Evolutionary conservation across 35 echinoderm and acorn worm species (phyloP).

Genomic region (Holothuria glaberrima): DNA sequence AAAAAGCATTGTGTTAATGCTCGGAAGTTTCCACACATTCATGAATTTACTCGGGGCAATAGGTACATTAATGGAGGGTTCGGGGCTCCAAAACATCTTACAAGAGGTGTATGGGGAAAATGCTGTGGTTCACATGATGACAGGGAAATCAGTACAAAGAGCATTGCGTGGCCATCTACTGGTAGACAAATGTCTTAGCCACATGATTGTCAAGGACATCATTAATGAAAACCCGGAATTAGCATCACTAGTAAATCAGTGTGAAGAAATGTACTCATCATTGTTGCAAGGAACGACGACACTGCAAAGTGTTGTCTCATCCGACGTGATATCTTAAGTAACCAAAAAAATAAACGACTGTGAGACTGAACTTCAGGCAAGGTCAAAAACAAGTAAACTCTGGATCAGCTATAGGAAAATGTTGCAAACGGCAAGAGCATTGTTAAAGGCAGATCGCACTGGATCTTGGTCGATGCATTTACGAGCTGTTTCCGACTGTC

Average conservation of each 20-base stretch:
- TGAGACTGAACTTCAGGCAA: slow-evolving; percentile 23
- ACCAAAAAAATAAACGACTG: slow-evolving; percentile 12
- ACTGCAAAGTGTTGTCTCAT: too few relatives aligned
- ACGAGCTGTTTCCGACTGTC: slow-evolving; percentile 34
- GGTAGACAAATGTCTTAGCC: slow-evolving; percentile 57
- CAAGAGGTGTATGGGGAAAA: slow-evolving; percentile 62
- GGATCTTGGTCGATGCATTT: slow-evolving; percentile 65
- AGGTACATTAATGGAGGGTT: slow-evolving; percentile 59
- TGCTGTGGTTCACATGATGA: slow-evolving; percentile 74
- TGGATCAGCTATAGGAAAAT: slow-evolving; percentile 66
- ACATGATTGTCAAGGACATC: slow-evolving; percentile 35
- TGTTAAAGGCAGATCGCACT: slow-evolving; percentile 76
- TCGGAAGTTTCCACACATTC: slow-evolving; percentile 70
- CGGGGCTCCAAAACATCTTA: slow-evolving; percentile 39
- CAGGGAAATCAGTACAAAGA: slow-evolving; percentile 66
- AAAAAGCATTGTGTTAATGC: slow-evolving; percentile 42
- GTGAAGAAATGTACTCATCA: too few relatives aligned
- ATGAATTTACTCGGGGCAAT: slow-evolving; percentile 66
- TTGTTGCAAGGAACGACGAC: too few relatives aligned
- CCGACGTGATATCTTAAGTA: too few relatives aligned
- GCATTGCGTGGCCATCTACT: slow-evolving; percentile 70
- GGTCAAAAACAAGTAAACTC: slow-evolving; percentile 53
- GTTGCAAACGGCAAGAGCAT: slow-evolving; percentile 10
- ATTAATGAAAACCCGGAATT: slow-evolving; percentile 35
- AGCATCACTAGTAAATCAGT: too few relatives aligned